phyloP scores from a whole-genome alignment of 2,888 invertebrate species.

The Cepaea hortensis region DNA sequence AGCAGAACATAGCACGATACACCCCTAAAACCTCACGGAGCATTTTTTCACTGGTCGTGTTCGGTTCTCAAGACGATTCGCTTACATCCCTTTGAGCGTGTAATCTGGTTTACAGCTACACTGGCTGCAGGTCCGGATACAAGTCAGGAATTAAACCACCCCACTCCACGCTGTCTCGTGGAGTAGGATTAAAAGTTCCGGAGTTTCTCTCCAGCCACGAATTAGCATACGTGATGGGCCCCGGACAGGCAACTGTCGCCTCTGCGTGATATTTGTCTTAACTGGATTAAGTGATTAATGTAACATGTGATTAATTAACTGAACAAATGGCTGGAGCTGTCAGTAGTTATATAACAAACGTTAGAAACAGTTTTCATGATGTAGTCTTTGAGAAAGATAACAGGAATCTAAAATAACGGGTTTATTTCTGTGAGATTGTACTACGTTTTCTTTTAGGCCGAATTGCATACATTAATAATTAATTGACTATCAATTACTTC shows the following conservation, averaged over 20 bases:
- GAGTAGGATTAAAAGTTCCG: constrained; percentile 35
- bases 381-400: too few relatives aligned
- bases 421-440: too few relatives aligned
- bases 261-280: not conserved
- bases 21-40: not conserved
- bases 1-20: not conserved
- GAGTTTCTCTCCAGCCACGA: not conserved
- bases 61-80: constrained; percentile 36
- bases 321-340: not conserved
- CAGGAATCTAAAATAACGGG: too few relatives aligned
- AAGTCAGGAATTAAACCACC: constrained; percentile 21
- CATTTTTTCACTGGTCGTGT: constrained; percentile 9
- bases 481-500: too few relatives aligned
- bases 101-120: constrained; percentile 41
- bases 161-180: not conserved
- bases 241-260: not conserved
- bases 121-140: constrained; percentile 35
- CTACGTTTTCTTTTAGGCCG: too few relatives aligned
- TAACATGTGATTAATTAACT: constrained; percentile 1
- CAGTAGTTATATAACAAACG: not conserved
- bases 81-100: constrained; percentile 40
- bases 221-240: constrained; percentile 27
- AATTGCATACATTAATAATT: too few relatives aligned
- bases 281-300: constrained; percentile 18
- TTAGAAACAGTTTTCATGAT: too few relatives aligned